Conservation (phyloP, 2,888 invertebrate genomes). For the Corbicula japonica region DNA sequence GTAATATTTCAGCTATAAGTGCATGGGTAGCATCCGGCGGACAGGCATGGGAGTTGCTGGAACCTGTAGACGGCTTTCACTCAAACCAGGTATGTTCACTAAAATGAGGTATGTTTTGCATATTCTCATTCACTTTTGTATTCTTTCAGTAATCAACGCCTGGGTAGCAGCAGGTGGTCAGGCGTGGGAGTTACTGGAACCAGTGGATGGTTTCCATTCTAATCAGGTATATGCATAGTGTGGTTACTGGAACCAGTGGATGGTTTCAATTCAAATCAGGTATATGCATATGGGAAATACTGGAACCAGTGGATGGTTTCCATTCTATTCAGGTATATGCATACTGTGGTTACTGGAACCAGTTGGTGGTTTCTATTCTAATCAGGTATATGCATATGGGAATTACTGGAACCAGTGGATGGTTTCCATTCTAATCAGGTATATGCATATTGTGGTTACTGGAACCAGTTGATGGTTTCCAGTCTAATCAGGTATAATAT, state of each 20-base stretch:
- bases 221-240: slow-evolving; percentile 82
- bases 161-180: slow-evolving; percentile 76
- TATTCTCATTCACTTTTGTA: too few species aligned
- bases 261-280: slow-evolving; percentile 85
- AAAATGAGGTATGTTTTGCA: too few species aligned
- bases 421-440: slow-evolving; percentile 86
- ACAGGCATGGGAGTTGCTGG: slow-evolving; percentile 81
- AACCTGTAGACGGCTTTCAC: slow-evolving; percentile 85
- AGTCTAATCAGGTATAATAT: slow-evolving; percentile 82
- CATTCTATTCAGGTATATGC: slow-evolving; percentile 84
- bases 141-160: slow-evolving; percentile 74
- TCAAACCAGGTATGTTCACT: slow-evolving; percentile 81
- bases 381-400: slow-evolving; percentile 77
- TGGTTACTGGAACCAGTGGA: slow-evolving; percentile 84
- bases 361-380: too few species aligned
- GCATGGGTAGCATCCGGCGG: slow-evolving; percentile 78
- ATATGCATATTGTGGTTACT: slow-evolving; percentile 78
- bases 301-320: slow-evolving; percentile 85
- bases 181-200: slow-evolving; percentile 82
- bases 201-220: slow-evolving; percentile 85
- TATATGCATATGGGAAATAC: slow-evolving; percentile 78
- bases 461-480: slow-evolving; percentile 85
- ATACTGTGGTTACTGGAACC: too few species aligned
- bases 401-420: slow-evolving; percentile 84
- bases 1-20: slow-evolving; percentile 70